Base-by-base conservation (phyloP, 2,797 vertebrate genomes). In the Zalophus californianus region DNA sequence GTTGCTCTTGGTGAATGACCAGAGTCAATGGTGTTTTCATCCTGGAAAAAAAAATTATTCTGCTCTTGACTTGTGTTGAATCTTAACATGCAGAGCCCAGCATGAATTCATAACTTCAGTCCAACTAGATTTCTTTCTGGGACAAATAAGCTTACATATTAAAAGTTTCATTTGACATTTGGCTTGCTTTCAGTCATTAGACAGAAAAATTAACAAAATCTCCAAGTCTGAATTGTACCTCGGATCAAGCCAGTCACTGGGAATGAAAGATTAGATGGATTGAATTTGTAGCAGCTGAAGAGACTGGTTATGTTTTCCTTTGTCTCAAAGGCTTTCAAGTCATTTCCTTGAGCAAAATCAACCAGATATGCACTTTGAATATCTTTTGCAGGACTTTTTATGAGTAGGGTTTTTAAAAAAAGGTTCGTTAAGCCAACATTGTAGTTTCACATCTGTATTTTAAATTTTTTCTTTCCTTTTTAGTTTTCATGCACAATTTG, bases 261-360 rank as follows among this genome's bases (percentile, higher is more conserved):
- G 32, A 94, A 96, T 72, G 80, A 95, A 96, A 95, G 41, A 78
- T 94, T 64, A 86, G 84, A 92, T 75, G 16, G 32, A 77, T 60
- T 91, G 52, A 92, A 77, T 84, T 91, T 96, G 29, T 78, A 88
- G n/a, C 35, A 85, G 52, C 38, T 86, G 70, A 68, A 84, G 32
- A 95, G 56, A 35, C 50, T 86, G 41, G 56, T 80, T 94, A 92
- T 75, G n/a, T 89, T 94, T 96, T 89, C 64, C 84, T 89, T 96
- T 91, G 96, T 93, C 64, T 95, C 52, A 84, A 44, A 91, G 93
- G 23, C 73, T 96, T 95, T 94, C 95, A 97, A 73, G 92, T 83
- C 77, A 96, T 96, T 96, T 87, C 64, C 62, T 85, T 94, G 54
- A 97, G 88, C 66, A 97, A 97, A 98, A 91, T 72, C 92, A 92